These are phyloP conservation scores for Chromis chromis DNA, from an alignment of 2,797 vertebrate species.

Conservation along the genomic window DNA sequence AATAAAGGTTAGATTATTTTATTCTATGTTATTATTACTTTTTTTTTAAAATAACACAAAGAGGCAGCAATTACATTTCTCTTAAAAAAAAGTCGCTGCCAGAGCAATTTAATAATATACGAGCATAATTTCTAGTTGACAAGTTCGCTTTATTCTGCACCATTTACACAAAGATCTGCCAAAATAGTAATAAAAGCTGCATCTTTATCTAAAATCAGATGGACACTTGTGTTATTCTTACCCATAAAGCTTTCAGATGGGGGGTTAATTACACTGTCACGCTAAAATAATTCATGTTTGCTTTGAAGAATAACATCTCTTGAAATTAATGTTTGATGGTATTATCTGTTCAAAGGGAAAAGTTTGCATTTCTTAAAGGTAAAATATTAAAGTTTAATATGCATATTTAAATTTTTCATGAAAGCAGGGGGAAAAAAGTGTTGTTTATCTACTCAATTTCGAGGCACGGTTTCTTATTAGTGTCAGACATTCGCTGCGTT, in stretches of 20 bases:
- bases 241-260: background rate
- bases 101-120: background rate
- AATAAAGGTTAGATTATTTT: no score
- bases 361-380: background rate
- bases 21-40: no score
- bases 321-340: background rate
- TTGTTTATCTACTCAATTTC: constrained; percentile 11
- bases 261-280: background rate
- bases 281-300: background rate
- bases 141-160: background rate
- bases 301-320: background rate
- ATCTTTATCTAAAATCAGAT: background rate
- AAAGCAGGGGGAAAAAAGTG: background rate
- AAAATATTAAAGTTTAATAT: background rate
- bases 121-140: background rate
- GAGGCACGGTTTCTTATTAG: background rate
- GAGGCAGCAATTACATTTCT: background rate
- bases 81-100: background rate
- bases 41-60: no score
- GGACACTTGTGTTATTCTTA: background rate
- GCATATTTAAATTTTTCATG: background rate
- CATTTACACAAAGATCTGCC: no score
- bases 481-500: background rate
- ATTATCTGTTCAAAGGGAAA: background rate
- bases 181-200: no score